Evolutionary conservation across 2,113 vertebrate species (phyloP).

Genomic region (Hippocampus abdominalis): DNA sequence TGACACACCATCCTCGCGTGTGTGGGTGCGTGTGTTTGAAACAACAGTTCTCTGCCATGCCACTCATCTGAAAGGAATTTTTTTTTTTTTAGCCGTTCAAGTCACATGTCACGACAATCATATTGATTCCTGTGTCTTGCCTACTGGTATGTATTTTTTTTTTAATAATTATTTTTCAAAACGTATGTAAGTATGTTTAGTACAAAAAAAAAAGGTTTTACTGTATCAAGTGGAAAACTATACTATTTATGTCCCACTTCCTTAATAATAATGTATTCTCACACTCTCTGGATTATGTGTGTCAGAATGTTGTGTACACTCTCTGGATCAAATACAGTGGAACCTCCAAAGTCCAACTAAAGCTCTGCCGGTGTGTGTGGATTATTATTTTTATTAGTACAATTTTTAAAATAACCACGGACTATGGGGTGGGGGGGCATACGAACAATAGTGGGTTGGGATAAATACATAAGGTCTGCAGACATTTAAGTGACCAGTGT

Average conservation of each 20-base stretch:
- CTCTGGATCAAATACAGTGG: background rate
- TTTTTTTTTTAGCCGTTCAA: background rate
- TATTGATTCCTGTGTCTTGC: conserved; percentile 54
- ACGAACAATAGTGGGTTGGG: too few relatives aligned
- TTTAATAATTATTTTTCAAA: conserved; percentile 38
- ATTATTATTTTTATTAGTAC: too few relatives aligned
- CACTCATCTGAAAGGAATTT: conserved; percentile 6
- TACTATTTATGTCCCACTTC: conserved; percentile 52
- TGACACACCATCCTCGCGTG: too few relatives aligned
- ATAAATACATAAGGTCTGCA: too few relatives aligned
- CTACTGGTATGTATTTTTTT: conserved; percentile 31
- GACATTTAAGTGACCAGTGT: too few relatives aligned
- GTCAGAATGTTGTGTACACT: background rate
- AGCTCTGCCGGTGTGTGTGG: too few relatives aligned
- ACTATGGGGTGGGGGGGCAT: too few relatives aligned
- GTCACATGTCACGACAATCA: conserved; percentile 45
- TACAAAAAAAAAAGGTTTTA: conserved; percentile 40
- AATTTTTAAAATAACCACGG: too few relatives aligned
- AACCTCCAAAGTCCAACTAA: too few relatives aligned
- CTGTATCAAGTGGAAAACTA: background rate
- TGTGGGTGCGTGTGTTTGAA: conserved; percentile 17
- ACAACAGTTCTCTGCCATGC: background rate
- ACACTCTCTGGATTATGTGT: conserved; percentile 26
- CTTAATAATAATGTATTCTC: conserved; percentile 35
- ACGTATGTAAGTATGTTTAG: conserved; percentile 46